These are phyloP conservation scores for Lates calcarifer DNA, from an alignment of 2,113 vertebrate species.

Conservation along the genomic window DNA sequence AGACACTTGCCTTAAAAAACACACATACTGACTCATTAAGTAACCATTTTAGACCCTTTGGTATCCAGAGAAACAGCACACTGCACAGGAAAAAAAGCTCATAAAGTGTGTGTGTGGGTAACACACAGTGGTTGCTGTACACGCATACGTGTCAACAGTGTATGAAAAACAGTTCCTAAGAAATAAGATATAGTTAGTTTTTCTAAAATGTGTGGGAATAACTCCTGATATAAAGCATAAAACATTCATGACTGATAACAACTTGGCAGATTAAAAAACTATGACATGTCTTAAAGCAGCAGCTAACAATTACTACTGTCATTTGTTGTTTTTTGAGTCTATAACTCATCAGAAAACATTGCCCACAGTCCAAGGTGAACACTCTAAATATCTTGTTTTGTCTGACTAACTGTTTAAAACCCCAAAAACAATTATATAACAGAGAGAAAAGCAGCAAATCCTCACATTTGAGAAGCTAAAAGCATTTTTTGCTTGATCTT, in stretches of 20 bases:
- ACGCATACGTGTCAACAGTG: not conserved
- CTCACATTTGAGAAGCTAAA: not conserved
- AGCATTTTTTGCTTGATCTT: not conserved
- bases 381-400: not conserved
- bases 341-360: not conserved
- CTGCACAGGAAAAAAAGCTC: constrained; percentile 11
- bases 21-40: constrained; percentile 56
- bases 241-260: too few relatives aligned
- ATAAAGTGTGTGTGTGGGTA: constrained; percentile 13
- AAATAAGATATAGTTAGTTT: not conserved
- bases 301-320: too few relatives aligned
- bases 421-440: not conserved
- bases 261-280: too few relatives aligned
- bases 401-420: not conserved
- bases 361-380: not conserved
- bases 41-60: not conserved
- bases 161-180: not conserved
- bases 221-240: not conserved
- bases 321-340: not conserved
- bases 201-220: not conserved
- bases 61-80: constrained; percentile 1
- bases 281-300: too few relatives aligned
- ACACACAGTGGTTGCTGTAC: not conserved
- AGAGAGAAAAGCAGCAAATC: not conserved
- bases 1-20: constrained; percentile 27